These are phyloP conservation scores for Phorcus lineatus DNA, from an alignment of 2,888 invertebrate species.

Conservation along the genomic window DNA sequence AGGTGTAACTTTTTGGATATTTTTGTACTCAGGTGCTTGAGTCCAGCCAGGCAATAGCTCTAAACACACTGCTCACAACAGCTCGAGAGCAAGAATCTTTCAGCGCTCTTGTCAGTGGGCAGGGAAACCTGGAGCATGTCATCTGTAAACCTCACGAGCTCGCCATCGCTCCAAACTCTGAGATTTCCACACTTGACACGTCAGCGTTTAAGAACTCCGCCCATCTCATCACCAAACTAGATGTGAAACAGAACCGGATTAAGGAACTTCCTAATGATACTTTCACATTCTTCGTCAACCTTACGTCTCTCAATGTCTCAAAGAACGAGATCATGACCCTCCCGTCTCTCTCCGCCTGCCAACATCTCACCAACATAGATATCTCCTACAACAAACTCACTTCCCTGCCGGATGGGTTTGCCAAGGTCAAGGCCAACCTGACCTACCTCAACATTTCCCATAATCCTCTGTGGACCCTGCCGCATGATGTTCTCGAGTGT, in stretches of 20 bases:
- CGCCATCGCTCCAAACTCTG: not conserved
- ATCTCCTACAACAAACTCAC: conserved; percentile 36
- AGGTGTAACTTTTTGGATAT: no score
- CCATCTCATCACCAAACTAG: conserved; percentile 33
- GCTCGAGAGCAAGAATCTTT: not conserved
- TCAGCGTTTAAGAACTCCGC: not conserved
- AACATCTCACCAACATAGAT: conserved; percentile 30
- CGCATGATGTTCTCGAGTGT: conserved; percentile 40
- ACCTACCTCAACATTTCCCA: conserved; percentile 54
- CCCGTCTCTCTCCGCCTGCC: conserved; percentile 34
- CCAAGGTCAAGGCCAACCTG: conserved; percentile 33
- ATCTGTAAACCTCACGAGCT: not conserved
- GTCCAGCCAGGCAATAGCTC: not conserved
- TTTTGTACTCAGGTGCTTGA: not conserved
- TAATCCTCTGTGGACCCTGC: conserved; percentile 56
- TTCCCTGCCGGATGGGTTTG: conserved; percentile 28
- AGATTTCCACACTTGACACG: not conserved
- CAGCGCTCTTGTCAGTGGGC: not conserved
- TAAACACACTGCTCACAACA: not conserved
- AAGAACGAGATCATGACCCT: conserved; percentile 50
- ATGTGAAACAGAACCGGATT: conserved; percentile 50
- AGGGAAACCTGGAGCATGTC: not conserved
- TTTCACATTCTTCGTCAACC: conserved; percentile 35
- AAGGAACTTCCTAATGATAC: conserved; percentile 45
- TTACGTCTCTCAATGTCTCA: conserved; percentile 52